phyloP scores from a whole-genome alignment of 2,113 vertebrate genomes.

The Theropithecus gelada region DNA sequence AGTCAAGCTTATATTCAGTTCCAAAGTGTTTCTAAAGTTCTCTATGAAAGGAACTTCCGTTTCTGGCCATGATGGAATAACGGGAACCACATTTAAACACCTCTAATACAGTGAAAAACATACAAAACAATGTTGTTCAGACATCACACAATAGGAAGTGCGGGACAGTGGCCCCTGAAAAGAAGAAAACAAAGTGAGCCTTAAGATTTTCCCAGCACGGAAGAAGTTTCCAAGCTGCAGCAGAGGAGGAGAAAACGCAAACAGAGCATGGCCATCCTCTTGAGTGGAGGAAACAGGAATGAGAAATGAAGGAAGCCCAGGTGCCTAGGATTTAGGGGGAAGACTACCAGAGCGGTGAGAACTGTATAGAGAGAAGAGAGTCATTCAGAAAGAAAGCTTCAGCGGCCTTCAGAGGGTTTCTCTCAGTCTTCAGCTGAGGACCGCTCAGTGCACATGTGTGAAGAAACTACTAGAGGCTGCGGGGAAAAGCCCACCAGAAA shows the following conservation, averaged over 20 bases:
- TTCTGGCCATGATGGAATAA: not conserved
- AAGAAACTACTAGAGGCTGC: not conserved
- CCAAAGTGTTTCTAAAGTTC: not conserved
- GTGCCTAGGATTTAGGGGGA: not conserved
- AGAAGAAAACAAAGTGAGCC: not conserved
- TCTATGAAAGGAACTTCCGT: not conserved
- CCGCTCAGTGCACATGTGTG: not conserved
- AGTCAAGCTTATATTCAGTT: not conserved
- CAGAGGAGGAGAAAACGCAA: not conserved
- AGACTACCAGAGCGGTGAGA: not conserved
- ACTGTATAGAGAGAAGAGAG: not conserved
- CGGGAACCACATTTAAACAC: not conserved
- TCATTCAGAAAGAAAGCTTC: not conserved
- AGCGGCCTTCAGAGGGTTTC: not conserved
- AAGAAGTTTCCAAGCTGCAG: not conserved
- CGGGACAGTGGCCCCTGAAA: not conserved
- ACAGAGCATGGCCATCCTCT: not conserved
- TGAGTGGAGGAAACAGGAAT: not conserved
- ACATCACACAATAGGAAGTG: not conserved
- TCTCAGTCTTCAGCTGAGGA: not conserved
- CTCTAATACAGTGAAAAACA: not conserved
- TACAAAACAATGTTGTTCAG: not conserved
- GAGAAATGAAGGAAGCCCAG: not conserved
- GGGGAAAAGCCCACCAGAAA: not conserved
- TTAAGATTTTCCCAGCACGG: not conserved